Evolutionary conservation across 2,888 invertebrate genomes (phyloP).

Genomic region (Meganola albula): DNA sequence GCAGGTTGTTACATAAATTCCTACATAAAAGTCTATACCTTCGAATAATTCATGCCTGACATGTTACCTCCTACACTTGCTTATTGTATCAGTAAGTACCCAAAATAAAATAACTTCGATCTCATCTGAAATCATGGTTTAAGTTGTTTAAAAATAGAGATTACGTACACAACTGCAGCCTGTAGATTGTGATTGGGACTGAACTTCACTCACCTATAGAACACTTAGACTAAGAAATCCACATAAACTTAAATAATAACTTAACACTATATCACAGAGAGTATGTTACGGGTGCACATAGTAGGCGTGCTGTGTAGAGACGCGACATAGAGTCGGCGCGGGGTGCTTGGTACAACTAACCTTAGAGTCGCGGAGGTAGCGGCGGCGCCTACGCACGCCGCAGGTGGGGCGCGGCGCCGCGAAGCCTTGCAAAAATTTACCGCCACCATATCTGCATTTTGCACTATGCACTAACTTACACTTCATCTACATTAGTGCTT

Average conservation of each 20-base stretch:
- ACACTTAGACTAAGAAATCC: conserved; percentile 38
- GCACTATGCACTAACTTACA: conserved; percentile 28
- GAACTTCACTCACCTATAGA: conserved; percentile 41
- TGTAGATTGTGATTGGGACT: conserved; percentile 12
- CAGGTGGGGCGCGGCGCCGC: conserved; percentile 62
- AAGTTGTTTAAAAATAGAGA: conserved; percentile 38
- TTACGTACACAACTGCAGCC: conserved; percentile 28
- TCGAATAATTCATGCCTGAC: too few relatives aligned
- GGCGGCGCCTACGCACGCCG: conserved; percentile 53
- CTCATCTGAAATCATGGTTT: conserved; percentile 27
- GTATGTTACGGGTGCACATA: conserved; percentile 61
- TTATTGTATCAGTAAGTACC: conserved; percentile 7
- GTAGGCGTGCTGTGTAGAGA: conserved; percentile 33
- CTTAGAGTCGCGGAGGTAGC: conserved; percentile 37
- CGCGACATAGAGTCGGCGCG: conserved; percentile 48
- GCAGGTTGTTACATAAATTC: too few relatives aligned
- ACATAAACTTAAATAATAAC: conserved; percentile 49
- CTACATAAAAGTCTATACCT: too few relatives aligned
- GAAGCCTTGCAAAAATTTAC: conserved; percentile 71
- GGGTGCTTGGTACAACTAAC: conserved; percentile 46
- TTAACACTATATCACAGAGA: conserved; percentile 73
- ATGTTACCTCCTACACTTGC: too few relatives aligned
- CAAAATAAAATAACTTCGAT: conserved; percentile 16
- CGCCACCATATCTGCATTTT: conserved; percentile 25
- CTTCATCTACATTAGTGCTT: too few relatives aligned